Evolutionary conservation across 2,797 vertebrate genomes (phyloP), one percentile per base, ranked within the genome.

Genomic region (Sebastiscus tertius): DNA sequence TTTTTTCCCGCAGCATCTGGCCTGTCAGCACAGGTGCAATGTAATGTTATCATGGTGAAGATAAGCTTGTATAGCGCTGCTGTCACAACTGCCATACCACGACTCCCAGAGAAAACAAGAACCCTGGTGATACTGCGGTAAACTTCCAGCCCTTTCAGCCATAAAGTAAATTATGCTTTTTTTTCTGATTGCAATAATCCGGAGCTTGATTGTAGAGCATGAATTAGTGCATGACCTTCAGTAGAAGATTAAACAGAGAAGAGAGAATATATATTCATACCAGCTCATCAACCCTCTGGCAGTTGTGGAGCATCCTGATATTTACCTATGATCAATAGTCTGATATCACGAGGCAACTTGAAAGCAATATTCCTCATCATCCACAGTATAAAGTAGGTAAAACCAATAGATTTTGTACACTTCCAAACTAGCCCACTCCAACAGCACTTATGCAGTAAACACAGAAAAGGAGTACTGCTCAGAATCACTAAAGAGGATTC

Each of bases 1-100:
- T 61, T 2, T 60, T 77, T 11, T 52, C 7, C 63, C 6, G 11
- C 56, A 81, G 80, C 83, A 89, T 87, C 87, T 89, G 87, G 83
- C 64, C 61, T 75, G 70, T 84, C 85, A 77, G 65, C 42, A 67
- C 58, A 63, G 77, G 42, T 80, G 54, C 68, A 52, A 59, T 72
- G 63, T 29, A 80, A 84, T 20, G 29, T 76, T 52, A 81, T 72
- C 79, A 79, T 8, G 9, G 27, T 58, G 58, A 77, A 69, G 83
- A 89, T 83, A 72, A 83, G 75, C 83, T 68, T 73, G 59, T 74
- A 61, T 27, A 80, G 61, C 4, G 6, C 58, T 65, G 2, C 75
- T 83, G 81, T 84, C 83, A 72, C n/a, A 13, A 2, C 72, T 29
- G 27, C 71, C 46, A 27, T 55, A 27, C 55, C 83, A 61, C n/a